Conservation (phyloP, 2,888 invertebrate species). For the Brassicogethes aeneus region DNA sequence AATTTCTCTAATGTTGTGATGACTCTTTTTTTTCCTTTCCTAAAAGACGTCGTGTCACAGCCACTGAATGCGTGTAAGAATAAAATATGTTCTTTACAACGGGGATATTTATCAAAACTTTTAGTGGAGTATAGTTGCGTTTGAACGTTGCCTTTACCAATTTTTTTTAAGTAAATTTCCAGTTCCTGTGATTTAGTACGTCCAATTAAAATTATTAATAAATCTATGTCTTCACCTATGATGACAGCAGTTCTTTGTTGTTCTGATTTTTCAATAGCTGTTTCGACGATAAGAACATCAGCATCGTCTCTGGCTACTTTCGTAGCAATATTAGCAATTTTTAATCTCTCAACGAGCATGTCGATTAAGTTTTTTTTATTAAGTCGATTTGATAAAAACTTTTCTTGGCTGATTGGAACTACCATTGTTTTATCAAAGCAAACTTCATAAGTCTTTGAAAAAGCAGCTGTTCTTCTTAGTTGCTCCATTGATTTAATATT, state of each 20-base stretch:
- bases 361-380: slow-evolving; percentile 24
- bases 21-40: slow-evolving; percentile 25
- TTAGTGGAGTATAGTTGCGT: slow-evolving; percentile 27
- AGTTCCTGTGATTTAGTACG: slow-evolving; percentile 25
- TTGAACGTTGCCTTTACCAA: slow-evolving; percentile 31
- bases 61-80: slow-evolving; percentile 21
- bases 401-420: slow-evolving; percentile 26
- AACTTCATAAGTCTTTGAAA: slow-evolving; percentile 32
- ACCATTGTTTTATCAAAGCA: slow-evolving; percentile 29
- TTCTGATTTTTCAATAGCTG: slow-evolving; percentile 24
- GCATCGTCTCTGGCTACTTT: slow-evolving; percentile 33
- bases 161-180: slow-evolving; percentile 31
- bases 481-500: slow-evolving; percentile 33
- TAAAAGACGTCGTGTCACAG: slow-evolving; percentile 25
- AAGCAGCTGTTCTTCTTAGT: slow-evolving; percentile 31
- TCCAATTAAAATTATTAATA: slow-evolving; percentile 32
- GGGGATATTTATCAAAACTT: slow-evolving; percentile 11
- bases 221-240: slow-evolving; percentile 34
- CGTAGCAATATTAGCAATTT: slow-evolving; percentile 30
- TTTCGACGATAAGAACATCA: slow-evolving; percentile 33
- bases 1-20: slow-evolving; percentile 24
- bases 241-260: slow-evolving; percentile 26
- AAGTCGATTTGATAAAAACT: slow-evolving; percentile 20
- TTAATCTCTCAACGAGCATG: slow-evolving; percentile 30
- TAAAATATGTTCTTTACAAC: slow-evolving; percentile 10